These are phyloP conservation scores for Cydia strobilella DNA, from an alignment of 1,140 invertebrate genomes.

Conservation along the genomic window DNA sequence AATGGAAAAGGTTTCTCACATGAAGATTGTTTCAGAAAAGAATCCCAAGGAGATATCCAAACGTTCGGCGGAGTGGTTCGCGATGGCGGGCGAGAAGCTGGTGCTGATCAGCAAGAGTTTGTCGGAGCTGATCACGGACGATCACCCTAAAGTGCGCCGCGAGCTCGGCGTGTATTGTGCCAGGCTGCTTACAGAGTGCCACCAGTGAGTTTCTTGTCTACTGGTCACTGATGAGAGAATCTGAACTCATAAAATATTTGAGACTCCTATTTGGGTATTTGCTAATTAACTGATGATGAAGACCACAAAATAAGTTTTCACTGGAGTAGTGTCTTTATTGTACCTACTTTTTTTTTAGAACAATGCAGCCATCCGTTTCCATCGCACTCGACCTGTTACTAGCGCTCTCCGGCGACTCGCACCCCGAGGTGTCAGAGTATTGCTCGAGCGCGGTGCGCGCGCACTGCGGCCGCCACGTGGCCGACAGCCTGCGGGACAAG, in stretches of 20 bases:
- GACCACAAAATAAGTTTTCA: too few relatives aligned
- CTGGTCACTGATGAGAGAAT: background rate
- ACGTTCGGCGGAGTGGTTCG: slow-evolving; percentile 80
- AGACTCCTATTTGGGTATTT: too few relatives aligned
- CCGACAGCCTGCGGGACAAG: slow-evolving; percentile 82
- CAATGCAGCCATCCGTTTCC: slow-evolving; percentile 80
- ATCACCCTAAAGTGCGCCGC: slow-evolving; percentile 80
- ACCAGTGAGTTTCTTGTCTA: slow-evolving; percentile 67
- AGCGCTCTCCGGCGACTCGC: slow-evolving; percentile 81
- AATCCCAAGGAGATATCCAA: slow-evolving; percentile 70
- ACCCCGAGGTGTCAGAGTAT: slow-evolving; percentile 68
- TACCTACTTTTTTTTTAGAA: slow-evolving; percentile 60
- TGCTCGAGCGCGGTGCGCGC: slow-evolving; percentile 61
- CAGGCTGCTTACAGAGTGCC: slow-evolving; percentile 80
- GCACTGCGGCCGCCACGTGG: slow-evolving; percentile 67
- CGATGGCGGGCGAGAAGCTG: slow-evolving; percentile 81
- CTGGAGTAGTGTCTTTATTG: too few relatives aligned
- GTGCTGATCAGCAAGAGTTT: slow-evolving; percentile 76
- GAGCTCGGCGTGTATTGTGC: slow-evolving; percentile 79
- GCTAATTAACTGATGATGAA: too few relatives aligned
- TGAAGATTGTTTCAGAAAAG: slow-evolving; percentile 44
- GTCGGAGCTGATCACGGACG: slow-evolving; percentile 75
- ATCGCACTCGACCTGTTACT: slow-evolving; percentile 82
- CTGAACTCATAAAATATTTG: too few relatives aligned
- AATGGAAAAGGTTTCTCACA: background rate